A percentile compares a stretch with the other conserved stretches of the same genome.
Evolutionary conservation across 2,113 vertebrate species (phyloP).

Genomic region (Acrocephalus arundinaceus): DNA sequence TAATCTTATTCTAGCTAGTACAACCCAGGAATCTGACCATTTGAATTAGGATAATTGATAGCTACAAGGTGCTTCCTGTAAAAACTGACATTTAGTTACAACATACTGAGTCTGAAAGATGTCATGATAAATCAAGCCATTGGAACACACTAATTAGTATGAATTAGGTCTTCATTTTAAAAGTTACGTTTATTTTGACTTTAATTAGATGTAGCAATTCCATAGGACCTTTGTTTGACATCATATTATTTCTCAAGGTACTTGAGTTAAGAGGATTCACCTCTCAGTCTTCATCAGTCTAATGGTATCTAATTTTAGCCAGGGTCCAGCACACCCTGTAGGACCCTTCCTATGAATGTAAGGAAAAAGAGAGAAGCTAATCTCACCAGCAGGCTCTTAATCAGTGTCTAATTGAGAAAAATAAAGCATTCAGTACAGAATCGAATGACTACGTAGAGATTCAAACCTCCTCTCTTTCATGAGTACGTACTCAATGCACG

Average conservation of each 20-base stretch:
- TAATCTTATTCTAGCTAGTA: not conserved
- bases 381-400: not conserved
- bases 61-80: not conserved
- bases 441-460: not conserved
- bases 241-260: not conserved
- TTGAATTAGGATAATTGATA: not conserved
- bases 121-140: not conserved
- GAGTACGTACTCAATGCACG: accelerated
- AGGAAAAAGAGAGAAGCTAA: not conserved
- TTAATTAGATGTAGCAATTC: not conserved
- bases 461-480: not conserved
- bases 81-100: not conserved
- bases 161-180: not conserved
- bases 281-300: not conserved
- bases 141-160: not conserved
- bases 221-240: not conserved
- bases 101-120: not conserved
- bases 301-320: not conserved
- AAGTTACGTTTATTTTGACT: not conserved
- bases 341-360: not conserved
- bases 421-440: not conserved
- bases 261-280: not conserved
- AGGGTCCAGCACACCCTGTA: not conserved
- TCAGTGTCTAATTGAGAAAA: not conserved
- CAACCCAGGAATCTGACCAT: not conserved